Percentiles rank a stretch among this genome's conserved stretches.
These are phyloP conservation scores for Microctenopoma lineatum DNA, from an alignment of 2,797 vertebrate species.

Conservation along the genomic window DNA sequence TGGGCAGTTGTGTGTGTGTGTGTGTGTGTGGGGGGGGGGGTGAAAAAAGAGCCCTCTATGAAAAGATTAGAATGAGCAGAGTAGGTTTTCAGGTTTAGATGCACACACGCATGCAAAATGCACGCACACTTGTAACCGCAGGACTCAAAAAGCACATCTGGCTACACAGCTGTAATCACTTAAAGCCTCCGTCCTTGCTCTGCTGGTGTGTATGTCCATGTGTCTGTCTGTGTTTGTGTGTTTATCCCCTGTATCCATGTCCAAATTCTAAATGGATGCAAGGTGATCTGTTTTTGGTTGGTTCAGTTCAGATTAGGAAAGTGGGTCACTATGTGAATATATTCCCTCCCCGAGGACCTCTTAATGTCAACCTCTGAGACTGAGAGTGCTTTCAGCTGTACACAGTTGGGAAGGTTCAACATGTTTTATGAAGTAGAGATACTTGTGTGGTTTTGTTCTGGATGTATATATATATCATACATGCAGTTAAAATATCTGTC, in stretches of 20 bases:
- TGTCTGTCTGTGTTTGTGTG: conserved; percentile 36
- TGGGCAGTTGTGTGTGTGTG: neutral
- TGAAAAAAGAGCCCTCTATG: conserved; percentile 14
- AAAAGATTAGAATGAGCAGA: conserved; percentile 43
- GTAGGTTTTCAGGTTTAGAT: conserved; percentile 51
- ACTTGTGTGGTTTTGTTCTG: conserved; percentile 6
- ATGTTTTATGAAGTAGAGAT: conserved; percentile 17
- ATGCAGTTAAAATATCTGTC: conserved; percentile 46
- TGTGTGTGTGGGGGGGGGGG: too few relatives aligned
- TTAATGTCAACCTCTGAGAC: conserved; percentile 41
- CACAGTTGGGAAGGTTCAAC: conserved; percentile 12
- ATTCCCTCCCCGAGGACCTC: conserved; percentile 28
- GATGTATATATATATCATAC: conserved; percentile 16
- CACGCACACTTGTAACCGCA: conserved; percentile 46
- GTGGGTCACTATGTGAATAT: conserved; percentile 62
- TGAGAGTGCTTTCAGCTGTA: conserved; percentile 35
- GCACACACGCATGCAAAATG: conserved; percentile 26
- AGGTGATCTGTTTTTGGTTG: conserved; percentile 65
- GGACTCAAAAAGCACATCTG: conserved; percentile 69
- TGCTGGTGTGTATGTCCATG: conserved; percentile 40
- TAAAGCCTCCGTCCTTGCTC: conserved; percentile 51
- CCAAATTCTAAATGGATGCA: conserved; percentile 60
- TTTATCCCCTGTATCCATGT: conserved; percentile 49
- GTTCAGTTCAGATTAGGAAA: conserved; percentile 65
- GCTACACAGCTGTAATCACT: conserved; percentile 71